A percentile compares a stretch with the other conserved stretches of the same genome.
Conservation (phyloP, 2,113 vertebrate species). For the Piaya cayana region DNA sequence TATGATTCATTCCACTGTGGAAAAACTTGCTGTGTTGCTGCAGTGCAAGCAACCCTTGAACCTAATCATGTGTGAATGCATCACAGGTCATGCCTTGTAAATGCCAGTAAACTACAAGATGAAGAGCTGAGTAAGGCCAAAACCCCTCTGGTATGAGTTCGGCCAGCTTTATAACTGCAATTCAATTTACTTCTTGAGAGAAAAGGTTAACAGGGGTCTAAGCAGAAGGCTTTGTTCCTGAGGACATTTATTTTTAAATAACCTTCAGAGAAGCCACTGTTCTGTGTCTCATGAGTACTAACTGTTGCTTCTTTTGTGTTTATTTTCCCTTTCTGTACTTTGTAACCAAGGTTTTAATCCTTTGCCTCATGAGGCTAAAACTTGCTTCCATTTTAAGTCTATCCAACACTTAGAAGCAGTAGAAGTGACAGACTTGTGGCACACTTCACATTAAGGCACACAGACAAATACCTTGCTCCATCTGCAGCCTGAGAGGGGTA, state of each 20-base stretch:
- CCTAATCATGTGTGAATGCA: neutral
- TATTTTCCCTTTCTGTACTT: neutral
- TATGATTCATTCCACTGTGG: neutral
- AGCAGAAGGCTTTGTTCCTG: neutral
- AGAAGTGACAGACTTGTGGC: neutral
- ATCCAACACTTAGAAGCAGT: neutral
- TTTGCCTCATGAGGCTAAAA: neutral
- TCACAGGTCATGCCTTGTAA: neutral
- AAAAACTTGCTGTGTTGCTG: neutral
- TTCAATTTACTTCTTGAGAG: constrained; percentile 17
- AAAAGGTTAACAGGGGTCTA: constrained; percentile 30
- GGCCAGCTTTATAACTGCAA: constrained; percentile 28
- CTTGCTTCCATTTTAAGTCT: neutral
- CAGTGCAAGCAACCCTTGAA: neutral
- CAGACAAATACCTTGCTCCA: neutral
- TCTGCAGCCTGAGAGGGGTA: neutral
- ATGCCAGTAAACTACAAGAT: neutral
- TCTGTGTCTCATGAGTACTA: neutral
- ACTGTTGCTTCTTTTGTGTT: neutral
- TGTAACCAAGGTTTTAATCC: neutral
- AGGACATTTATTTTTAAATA: constrained; percentile 12
- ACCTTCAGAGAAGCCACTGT: neutral
- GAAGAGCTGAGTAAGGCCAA: constrained; percentile 10
- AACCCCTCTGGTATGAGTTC: neutral
- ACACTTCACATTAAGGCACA: neutral